Percentiles rank a stretch among this genome's conserved stretches.
phyloP scores from a whole-genome alignment of 2,888 invertebrate species.

The Drosophila kuntzei region DNA sequence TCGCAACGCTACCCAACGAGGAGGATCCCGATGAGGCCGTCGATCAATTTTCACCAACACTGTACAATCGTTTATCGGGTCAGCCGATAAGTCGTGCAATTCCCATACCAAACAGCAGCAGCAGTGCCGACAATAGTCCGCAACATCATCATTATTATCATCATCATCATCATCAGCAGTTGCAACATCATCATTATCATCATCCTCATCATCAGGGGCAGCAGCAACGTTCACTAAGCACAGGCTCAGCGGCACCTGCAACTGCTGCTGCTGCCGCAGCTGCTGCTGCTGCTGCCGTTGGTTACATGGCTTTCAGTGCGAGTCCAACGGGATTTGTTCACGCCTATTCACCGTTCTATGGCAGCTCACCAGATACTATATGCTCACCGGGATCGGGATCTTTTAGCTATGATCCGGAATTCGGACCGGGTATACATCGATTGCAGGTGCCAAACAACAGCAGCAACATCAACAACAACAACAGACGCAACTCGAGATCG shows the following conservation, averaged over 20 bases:
- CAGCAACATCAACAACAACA: constrained; percentile 37
- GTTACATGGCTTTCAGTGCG: constrained; percentile 77
- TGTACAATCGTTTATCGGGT: constrained; percentile 58
- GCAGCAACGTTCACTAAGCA: constrained; percentile 50
- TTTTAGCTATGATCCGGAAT: constrained; percentile 81
- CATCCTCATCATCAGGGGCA: neutral
- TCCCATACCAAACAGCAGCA: constrained; percentile 78
- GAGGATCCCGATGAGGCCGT: constrained; percentile 75
- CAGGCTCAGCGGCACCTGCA: constrained; percentile 32
- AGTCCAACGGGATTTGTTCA: constrained; percentile 75
- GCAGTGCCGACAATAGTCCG: constrained; percentile 81
- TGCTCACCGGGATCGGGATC: constrained; percentile 60
- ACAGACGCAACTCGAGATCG: constrained; percentile 53
- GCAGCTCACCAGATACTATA: constrained; percentile 75
- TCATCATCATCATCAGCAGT: constrained; percentile 13
- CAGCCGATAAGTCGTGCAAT: constrained; percentile 68
- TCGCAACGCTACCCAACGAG: constrained; percentile 41
- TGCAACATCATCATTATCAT: constrained; percentile 16
- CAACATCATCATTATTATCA: constrained; percentile 60
- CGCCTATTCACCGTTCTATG: constrained; percentile 81
- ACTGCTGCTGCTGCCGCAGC: constrained; percentile 18
- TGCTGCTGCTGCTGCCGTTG: constrained; percentile 53
- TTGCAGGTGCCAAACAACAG: constrained; percentile 63
- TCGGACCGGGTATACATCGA: constrained; percentile 70
- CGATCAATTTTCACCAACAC: constrained; percentile 81